phyloP scores from a whole-genome alignment of 2,797 vertebrate species.

The Myotis pilosus region DNA sequence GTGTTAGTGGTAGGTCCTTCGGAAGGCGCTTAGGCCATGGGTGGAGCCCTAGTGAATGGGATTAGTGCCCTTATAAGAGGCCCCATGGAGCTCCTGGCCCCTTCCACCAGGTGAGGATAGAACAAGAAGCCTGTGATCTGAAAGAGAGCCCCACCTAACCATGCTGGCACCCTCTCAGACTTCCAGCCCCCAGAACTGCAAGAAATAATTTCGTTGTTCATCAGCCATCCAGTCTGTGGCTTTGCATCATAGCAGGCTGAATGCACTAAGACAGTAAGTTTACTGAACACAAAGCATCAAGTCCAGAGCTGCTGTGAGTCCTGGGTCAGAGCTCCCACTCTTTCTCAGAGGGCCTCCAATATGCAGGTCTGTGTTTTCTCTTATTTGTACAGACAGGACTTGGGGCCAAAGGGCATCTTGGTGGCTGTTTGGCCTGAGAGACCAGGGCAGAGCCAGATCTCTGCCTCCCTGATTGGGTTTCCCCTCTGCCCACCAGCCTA shows the following conservation, averaged over 20 bases:
- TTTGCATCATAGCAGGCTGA: not conserved
- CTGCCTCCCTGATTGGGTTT: not conserved
- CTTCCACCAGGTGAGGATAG: fast-evolving
- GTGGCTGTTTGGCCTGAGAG: not conserved
- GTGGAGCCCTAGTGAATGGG: not conserved
- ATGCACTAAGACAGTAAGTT: not conserved
- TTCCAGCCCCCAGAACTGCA: not conserved
- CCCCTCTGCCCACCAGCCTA: not conserved
- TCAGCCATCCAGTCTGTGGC: not conserved
- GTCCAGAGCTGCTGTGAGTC: not conserved
- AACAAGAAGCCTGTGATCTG: not conserved
- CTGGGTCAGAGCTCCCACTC: not conserved
- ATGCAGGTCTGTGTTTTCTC: not conserved
- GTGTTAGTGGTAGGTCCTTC: no score
- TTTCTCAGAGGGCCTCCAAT: not conserved
- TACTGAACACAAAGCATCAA: not conserved
- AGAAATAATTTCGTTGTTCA: not conserved
- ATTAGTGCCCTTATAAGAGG: not conserved
- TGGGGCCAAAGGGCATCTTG: not conserved
- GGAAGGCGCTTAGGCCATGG: not conserved
- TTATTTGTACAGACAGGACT: not conserved
- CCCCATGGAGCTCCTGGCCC: not conserved
- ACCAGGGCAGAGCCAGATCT: not conserved
- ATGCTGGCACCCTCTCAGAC: not conserved
- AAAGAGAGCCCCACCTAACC: not conserved